These are phyloP conservation scores for Melipona beecheii DNA, from an alignment of 2,888 invertebrate genomes.

Conservation along the genomic window DNA sequence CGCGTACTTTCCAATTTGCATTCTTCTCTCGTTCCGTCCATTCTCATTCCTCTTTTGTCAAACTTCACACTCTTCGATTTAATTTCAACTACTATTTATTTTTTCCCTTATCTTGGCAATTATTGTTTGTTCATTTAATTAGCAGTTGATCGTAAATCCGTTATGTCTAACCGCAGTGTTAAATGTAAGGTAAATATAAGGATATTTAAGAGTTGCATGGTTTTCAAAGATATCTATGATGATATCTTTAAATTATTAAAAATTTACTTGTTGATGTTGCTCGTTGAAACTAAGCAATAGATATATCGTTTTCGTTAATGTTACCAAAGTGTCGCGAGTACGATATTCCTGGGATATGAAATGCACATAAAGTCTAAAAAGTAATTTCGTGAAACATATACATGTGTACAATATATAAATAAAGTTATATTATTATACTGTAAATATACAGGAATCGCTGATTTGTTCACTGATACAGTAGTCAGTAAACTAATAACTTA, in stretches of 20 bases:
- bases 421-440: constrained; percentile 72
- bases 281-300: constrained; percentile 2
- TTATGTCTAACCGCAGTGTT: too few relatives aligned
- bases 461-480: constrained; percentile 42
- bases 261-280: neutral
- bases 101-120: neutral
- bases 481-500: constrained; percentile 49
- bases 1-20: constrained; percentile 28
- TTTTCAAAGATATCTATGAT: neutral
- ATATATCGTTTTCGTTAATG: neutral
- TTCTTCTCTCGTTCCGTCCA: neutral
- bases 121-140: neutral
- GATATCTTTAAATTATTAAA: neutral
- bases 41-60: neutral
- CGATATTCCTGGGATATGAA: neutral
- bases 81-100: neutral
- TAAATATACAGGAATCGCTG: constrained; percentile 69
- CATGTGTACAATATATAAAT: constrained; percentile 68
- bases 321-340: neutral
- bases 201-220: neutral
- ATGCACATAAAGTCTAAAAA: constrained; percentile 15
- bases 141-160: too few relatives aligned
- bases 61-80: neutral
- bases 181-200: neutral
- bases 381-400: neutral